These are phyloP conservation scores for Mesochorus sp. DNA, from an alignment of 2,888 invertebrate genomes.

Conservation along the genomic window DNA sequence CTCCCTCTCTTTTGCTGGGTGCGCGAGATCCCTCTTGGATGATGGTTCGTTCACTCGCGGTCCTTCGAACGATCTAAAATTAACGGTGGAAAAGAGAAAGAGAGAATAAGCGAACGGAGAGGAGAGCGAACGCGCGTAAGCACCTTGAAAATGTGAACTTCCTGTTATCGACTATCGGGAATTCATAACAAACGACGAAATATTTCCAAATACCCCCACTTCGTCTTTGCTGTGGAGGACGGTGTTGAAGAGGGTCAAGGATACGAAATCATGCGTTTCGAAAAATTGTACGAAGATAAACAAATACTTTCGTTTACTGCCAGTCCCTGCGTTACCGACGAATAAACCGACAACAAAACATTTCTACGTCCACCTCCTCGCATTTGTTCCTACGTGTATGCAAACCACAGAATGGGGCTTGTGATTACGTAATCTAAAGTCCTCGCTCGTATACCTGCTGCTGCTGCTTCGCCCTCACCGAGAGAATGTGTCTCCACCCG, in stretches of 20 bases:
- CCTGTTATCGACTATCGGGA: slow-evolving; percentile 15
- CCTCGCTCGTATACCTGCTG: slow-evolving; percentile 26
- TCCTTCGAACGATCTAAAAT: slow-evolving; percentile 57
- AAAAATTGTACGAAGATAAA: no score
- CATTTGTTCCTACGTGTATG: background rate
- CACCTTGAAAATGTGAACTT: slow-evolving; percentile 54
- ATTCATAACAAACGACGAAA: slow-evolving; percentile 16
- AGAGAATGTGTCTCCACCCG: slow-evolving; percentile 16
- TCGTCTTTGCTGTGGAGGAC: background rate
- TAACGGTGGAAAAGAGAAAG: slow-evolving; percentile 32
- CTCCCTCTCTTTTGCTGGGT: slow-evolving; percentile 15
- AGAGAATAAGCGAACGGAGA: background rate
- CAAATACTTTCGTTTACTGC: no score
- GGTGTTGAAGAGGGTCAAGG: slow-evolving; percentile 25
- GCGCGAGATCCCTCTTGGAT: slow-evolving; percentile 25
- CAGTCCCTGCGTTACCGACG: no score
- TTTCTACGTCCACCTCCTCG: background rate
- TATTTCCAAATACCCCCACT: no score
- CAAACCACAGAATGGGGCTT: slow-evolving; percentile 6
- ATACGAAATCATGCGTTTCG: no score
- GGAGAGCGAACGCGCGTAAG: no score
- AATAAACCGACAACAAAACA: background rate
- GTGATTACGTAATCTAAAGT: slow-evolving; percentile 42
- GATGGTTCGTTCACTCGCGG: slow-evolving; percentile 49
- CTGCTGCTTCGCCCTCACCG: no score